Evolutionary conservation across 2,888 invertebrate genomes (phyloP), one percentile per base, ranked within the genome.

Genomic region (Nemotelus pantherinus): DNA sequence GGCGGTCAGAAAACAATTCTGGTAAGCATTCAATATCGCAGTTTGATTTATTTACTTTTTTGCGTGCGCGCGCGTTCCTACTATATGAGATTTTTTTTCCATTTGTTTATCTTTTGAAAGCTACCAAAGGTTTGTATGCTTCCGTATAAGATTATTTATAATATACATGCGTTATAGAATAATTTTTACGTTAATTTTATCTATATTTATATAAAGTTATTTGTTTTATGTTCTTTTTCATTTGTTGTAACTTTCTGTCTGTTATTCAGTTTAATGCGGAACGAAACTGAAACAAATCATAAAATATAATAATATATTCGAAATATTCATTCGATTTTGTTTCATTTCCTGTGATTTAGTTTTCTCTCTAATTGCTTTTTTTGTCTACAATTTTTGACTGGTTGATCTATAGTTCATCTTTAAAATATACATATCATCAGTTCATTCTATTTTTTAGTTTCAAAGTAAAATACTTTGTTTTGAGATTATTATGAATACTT

Each of bases 321-420:
- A 65, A 65, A 65, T 65, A 3, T 64, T 64, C 64, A 2, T 67
- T 48, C n/a, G 63, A n/a, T 43, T 39, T 63, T 63, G 63, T 63
- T 63, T 43, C 25, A 41, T 53, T 55, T 55, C 43, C 47, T 53
- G 53, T 70, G 55, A 70, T 50, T 39, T 70, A 70, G 41, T n/a
- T 68, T 68, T 10, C 43, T 74, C 57, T 60, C 74, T 74, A 74
- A 74, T 74, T 74, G 74, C 74, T 74, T 74, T 74, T 74, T 60
- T 72, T 72, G 60, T 48, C 48, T 44, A 74, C 63, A 48, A 70
- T 41, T 63, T 74, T 71, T 72, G 57, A 57, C 57, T 55, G 68
- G 25, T 53, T 68, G 48, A 68, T 68, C 68, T 71, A 71, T 55
- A 41, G 53, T 50, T 9, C 53, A 5, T 25, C 25, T 71, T 72